phyloP scores from a whole-genome alignment of 1,140 invertebrate genomes.

The Cephus cinctus region DNA sequence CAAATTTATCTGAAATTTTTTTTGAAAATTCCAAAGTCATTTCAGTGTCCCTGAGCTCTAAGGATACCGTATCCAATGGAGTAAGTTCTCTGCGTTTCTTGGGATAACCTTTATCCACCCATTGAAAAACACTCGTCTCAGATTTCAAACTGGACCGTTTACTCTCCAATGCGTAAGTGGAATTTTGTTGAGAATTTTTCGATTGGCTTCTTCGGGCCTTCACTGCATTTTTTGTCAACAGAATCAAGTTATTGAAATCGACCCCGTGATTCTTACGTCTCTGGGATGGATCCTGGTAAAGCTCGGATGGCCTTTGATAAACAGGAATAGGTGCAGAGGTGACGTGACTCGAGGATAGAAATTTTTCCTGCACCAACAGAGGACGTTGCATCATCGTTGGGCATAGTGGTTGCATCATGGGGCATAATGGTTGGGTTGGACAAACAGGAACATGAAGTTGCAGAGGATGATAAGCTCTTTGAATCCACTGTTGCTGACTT shows the following conservation, averaged over 20 bases:
- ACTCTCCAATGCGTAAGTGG: too few relatives aligned
- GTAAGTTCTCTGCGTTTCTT: constrained; percentile 23
- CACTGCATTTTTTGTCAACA: constrained; percentile 48
- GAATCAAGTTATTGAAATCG: constrained; percentile 49
- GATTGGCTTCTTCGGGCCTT: constrained; percentile 38
- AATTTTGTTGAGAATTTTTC: constrained; percentile 35
- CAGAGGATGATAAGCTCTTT: constrained; percentile 26
- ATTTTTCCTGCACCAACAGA: constrained; percentile 26
- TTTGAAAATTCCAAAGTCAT: not conserved
- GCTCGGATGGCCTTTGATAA: constrained; percentile 41
- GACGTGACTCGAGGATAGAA: constrained; percentile 1
- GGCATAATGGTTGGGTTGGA: constrained; percentile 3
- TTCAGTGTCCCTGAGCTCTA: too few relatives aligned
- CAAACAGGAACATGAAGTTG: constrained; percentile 39
- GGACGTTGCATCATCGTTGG: constrained; percentile 33
- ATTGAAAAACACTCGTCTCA: constrained; percentile 31
- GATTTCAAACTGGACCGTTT: constrained; percentile 28
- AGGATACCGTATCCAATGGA: too few relatives aligned
- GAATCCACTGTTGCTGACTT: constrained; percentile 39
- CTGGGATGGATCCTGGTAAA: constrained; percentile 34
- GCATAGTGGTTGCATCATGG: constrained; percentile 19
- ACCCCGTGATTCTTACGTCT: constrained; percentile 43
- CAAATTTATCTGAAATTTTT: not conserved
- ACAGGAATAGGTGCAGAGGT: constrained; percentile 34
- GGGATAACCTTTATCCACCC: constrained; percentile 39